Conservation (phyloP, 2,888 invertebrate species). For the Sphaerophoria taeniata region DNA sequence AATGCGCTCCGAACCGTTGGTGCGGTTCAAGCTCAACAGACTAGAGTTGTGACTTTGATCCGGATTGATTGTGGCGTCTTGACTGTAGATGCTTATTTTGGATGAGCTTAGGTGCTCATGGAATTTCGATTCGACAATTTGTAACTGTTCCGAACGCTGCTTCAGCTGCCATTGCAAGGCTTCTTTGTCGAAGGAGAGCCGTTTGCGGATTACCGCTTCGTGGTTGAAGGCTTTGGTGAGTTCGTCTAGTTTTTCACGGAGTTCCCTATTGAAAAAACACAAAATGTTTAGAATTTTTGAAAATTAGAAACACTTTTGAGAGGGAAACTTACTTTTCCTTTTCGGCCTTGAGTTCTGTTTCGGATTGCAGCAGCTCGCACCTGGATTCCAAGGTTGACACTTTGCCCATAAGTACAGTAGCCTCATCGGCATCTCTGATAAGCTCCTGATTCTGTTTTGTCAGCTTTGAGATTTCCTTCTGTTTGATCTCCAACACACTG, state of each 20-base stretch:
- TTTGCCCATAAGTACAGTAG: constrained; percentile 88
- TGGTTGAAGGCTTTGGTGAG: constrained; percentile 89
- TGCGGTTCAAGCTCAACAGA: constrained; percentile 75
- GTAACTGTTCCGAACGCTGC: constrained; percentile 90
- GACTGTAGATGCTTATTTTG: constrained; percentile 69
- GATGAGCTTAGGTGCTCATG: constrained; percentile 76
- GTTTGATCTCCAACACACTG: constrained; percentile 94
- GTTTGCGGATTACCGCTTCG: constrained; percentile 90
- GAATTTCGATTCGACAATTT: constrained; percentile 79
- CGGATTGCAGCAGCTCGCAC: constrained; percentile 91
- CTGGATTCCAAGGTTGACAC: constrained; percentile 91
- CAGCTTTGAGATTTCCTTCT: constrained; percentile 92
- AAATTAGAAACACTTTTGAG: background rate
- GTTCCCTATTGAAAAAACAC: constrained; percentile 83
- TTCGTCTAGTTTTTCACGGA: constrained; percentile 88
- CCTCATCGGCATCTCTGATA: constrained; percentile 88
- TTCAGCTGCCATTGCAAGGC: constrained; percentile 93
- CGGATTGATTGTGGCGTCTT: constrained; percentile 67
- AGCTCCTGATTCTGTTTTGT: constrained; percentile 88
- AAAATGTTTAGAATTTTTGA: background rate
- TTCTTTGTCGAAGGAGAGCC: constrained; percentile 92
- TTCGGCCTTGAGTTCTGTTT: constrained; percentile 86
- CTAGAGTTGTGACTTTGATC: constrained; percentile 76
- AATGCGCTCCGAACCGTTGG: constrained; percentile 73
- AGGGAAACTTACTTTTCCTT: constrained; percentile 85